Base-by-base conservation (phyloP, 2,113 vertebrate species). In the Ctenodactylus gundi region DNA sequence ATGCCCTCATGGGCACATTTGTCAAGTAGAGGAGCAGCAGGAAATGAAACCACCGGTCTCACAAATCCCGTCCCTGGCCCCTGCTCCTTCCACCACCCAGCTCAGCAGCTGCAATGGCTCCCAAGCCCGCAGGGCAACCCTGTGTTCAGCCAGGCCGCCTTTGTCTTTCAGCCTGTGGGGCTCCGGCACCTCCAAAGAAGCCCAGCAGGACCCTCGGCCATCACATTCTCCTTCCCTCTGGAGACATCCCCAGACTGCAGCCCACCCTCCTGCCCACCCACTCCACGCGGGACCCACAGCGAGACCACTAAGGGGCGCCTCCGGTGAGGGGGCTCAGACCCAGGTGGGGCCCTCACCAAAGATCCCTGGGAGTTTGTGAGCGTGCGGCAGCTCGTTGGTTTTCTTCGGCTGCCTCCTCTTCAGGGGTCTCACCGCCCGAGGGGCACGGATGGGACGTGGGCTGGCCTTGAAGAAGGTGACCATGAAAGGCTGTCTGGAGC, bases 371-470 rank as follows among this genome's bases (percentile, higher is more conserved):
- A 98, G 98, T 65, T 97, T 98, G 97, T 98, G 99, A 0, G 98
- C 98, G 3, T 99, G 98, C 0, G 99, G 99, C 76, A 99, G 98
- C 95, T 99, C 98, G 0, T 99, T 99, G 44, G 95, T 98, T 94
- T 99, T 99, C 96, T 98, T 99, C 65, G 84, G 99, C 41, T 98
- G 99, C n/a, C 97, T 21, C 75, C 98, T 98, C 87, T 98, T 98
- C 0, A 93, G 96, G 39, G 98, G 87, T 64, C 98, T 99, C 77
- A 98, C 97, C 0, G 99, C 99, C 5, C 99, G 98, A 0, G 99
- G 97, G 1, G 98, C 1, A 0, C 41, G 60, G 39, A 65, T 18
- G 21, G 73, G 12, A 12, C 62, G 68, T 7, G 4, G 62, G 34
- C 73, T 86, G 41, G 73, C 83, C 41, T 60, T 86, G 82, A 92